Conservation (phyloP, 2,113 vertebrate genomes). For the Mohoua ochrocephala region DNA sequence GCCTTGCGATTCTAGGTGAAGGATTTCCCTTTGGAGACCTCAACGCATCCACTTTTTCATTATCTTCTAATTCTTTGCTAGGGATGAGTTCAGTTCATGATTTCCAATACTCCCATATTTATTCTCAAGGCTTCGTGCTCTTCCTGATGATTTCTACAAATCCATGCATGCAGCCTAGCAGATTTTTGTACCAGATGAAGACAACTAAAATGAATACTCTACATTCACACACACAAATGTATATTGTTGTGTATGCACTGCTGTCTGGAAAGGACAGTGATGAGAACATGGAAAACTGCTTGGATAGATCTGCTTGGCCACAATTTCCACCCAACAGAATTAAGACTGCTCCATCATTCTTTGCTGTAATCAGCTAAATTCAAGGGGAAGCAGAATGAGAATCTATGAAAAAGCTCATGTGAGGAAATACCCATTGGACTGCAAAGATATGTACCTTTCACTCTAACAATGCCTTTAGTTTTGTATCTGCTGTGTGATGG, state of each 20-base stretch:
- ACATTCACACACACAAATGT: not conserved
- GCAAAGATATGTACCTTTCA: not conserved
- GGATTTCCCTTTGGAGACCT: not conserved
- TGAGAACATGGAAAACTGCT: rapidly evolving
- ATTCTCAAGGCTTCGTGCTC: not conserved
- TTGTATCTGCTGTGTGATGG: not conserved
- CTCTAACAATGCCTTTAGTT: not conserved
- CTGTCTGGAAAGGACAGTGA: not conserved
- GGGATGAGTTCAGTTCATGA: not conserved
- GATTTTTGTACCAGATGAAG: not conserved
- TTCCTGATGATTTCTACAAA: not conserved
- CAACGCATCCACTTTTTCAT: not conserved
- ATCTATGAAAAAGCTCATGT: not conserved
- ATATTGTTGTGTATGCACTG: not conserved
- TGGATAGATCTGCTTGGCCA: not conserved
- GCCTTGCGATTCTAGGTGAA: not conserved
- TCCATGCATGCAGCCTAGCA: not conserved
- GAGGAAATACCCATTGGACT: not conserved
- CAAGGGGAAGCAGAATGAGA: too few species aligned
- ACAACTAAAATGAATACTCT: not conserved
- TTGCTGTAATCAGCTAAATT: not conserved
- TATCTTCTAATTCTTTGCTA: not conserved
- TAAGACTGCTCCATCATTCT: not conserved
- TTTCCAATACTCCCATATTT: not conserved
- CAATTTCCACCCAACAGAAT: not conserved